Evolutionary conservation across 2,113 vertebrate genomes (phyloP).

Genomic region (Heliornis fulica): DNA sequence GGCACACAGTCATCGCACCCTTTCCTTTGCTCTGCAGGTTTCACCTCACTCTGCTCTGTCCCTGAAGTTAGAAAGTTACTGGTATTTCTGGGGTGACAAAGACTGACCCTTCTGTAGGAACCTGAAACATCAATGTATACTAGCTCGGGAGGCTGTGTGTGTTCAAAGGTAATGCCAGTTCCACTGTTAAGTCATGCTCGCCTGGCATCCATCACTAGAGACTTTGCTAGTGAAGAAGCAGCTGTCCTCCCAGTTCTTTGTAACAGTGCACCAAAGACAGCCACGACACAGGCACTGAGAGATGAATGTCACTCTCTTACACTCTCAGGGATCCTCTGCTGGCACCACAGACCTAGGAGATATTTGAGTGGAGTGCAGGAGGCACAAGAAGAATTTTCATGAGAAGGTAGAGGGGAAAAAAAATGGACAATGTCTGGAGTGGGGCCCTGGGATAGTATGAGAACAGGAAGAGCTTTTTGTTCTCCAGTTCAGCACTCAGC

Average conservation of each 20-base stretch:
- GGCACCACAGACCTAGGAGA: background rate
- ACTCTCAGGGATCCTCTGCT: background rate
- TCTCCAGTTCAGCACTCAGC: background rate
- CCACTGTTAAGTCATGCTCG: background rate
- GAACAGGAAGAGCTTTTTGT: background rate
- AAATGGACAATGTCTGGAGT: background rate
- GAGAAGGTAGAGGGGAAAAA: background rate
- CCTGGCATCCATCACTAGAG: background rate
- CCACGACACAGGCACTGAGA: background rate
- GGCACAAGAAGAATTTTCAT: background rate
- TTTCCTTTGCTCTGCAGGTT: rapidly evolving
- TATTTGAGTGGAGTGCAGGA: background rate
- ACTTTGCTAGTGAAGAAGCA: background rate
- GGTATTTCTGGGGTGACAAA: background rate
- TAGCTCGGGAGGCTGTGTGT: background rate
- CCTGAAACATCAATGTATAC: background rate
- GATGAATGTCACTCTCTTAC: background rate
- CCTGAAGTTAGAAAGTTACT: background rate
- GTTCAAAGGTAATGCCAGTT: background rate
- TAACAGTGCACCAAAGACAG: background rate
- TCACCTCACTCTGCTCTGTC: background rate
- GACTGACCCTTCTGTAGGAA: rapidly evolving
- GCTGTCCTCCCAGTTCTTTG: background rate
- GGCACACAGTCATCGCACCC: background rate
- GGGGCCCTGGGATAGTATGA: background rate